phyloP scores from a whole-genome alignment of 2,888 invertebrate genomes.

The Napeogenes sylphis region DNA sequence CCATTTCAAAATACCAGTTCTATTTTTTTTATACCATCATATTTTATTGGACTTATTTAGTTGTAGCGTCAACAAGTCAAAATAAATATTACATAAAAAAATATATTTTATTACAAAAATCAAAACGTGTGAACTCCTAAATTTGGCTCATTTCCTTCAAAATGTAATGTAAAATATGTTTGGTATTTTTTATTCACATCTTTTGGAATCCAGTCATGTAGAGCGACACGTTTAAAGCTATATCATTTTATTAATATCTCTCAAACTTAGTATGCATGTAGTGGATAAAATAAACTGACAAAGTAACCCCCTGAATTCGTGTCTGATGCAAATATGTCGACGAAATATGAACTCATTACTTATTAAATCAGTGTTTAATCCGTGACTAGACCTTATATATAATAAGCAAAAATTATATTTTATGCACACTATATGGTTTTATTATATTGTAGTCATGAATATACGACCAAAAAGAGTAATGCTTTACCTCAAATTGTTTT shows the following conservation, averaged over 20 bases:
- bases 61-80: too few species aligned
- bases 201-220: background rate
- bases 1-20: too few species aligned
- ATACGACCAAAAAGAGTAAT: background rate
- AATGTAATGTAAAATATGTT: background rate
- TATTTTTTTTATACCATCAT: too few species aligned
- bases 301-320: background rate
- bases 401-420: background rate
- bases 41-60: too few species aligned
- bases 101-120: too few species aligned
- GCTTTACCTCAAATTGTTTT: background rate
- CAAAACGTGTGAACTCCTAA: too few species aligned
- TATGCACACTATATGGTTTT: background rate
- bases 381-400: constrained; percentile 2
- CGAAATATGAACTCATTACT: constrained; percentile 2
- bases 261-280: background rate
- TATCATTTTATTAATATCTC: background rate
- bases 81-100: too few species aligned
- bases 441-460: background rate
- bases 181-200: background rate
- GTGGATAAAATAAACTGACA: constrained; percentile 2
- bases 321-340: constrained; percentile 3
- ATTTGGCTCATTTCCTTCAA: background rate
- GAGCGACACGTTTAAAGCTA: background rate
- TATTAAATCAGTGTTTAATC: background rate